Base-by-base conservation (phyloP, 2,888 invertebrate species). In the Dryococelus australis region DNA sequence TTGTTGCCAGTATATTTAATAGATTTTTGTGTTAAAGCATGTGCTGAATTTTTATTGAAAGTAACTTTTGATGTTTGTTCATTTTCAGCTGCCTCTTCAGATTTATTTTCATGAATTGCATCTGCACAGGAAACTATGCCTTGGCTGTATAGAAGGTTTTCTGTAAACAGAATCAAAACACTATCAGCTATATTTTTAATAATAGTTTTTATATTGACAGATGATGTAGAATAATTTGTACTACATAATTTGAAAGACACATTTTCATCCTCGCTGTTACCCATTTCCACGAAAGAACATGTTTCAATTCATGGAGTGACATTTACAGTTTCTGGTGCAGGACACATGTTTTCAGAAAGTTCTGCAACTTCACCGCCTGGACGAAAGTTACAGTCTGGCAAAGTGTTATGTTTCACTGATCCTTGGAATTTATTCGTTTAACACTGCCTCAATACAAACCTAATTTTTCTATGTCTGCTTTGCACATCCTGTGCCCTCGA, bases 401-500 rank as follows among this genome's bases (percentile, higher is more conserved):
- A 65, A 16, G 65, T 65, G 10, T 20, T 8, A n/a, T 65, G 65
- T 65, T 1, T 65, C 65, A 65, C 24, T 65, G n/a, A 24, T n/a
- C 65, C 20, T 65, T 65, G n/a, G n/a, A n/a, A 20, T 65, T 65
- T 65, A 2, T 65, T 65, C 16, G 20, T 65, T 65, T 65, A 65
- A 65, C 65, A 65, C 24, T 65, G n/a, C 65, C n/a, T 0, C 65
- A 24, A n/a, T 65, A 65, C 65, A 16, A 24, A 65, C 65, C 24
- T 65, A 16, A 16, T 65, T 83, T 83, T 20, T 0, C 35, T 8
- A 83, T 28, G 83, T 43, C 43, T 43, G 83, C 93, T 90, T 93
- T 94, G 85, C 94, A 92, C 83, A 96, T 93, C 89, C 94, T 94
- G 89, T 95, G 94, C 3, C 96, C 96, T 89, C 96, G 94, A 13